Evolutionary conservation across 2,888 invertebrate species (phyloP).

Genomic region (Eupithecia insigniata): DNA sequence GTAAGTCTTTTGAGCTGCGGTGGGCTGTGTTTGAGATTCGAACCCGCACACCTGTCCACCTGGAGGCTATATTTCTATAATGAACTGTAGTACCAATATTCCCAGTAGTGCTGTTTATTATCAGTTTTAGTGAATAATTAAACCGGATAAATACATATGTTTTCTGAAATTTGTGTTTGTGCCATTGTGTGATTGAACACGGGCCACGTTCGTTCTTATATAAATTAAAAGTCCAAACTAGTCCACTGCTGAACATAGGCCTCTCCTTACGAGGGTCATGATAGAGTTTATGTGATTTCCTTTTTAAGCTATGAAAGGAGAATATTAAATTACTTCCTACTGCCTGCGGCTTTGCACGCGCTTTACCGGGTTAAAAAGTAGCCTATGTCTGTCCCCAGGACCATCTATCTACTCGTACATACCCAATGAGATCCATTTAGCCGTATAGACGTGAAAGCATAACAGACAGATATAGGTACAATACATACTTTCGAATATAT

Average conservation of each 20-base stretch:
- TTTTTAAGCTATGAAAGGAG: not conserved
- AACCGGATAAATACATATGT: not conserved
- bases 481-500: too few relatives aligned
- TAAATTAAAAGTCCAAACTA: not conserved
- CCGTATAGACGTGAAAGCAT: too few relatives aligned
- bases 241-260: not conserved
- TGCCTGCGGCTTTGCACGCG: too few relatives aligned
- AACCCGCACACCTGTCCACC: slow-evolving; percentile 1
- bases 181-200: not conserved
- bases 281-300: not conserved
- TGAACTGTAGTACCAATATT: not conserved
- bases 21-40: slow-evolving; percentile 8
- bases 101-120: not conserved
- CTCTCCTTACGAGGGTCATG: not conserved
- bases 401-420: too few relatives aligned
- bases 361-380: too few relatives aligned
- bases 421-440: too few relatives aligned
- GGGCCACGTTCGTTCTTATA: not conserved
- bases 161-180: not conserved
- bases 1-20: slow-evolving; percentile 23
- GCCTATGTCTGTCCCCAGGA: too few relatives aligned
- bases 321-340: not conserved
- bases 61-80: not conserved
- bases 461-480: too few relatives aligned
- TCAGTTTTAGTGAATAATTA: not conserved